Base-by-base conservation (phyloP, 2,888 invertebrate species). In the Drosophila maculinotata region DNA sequence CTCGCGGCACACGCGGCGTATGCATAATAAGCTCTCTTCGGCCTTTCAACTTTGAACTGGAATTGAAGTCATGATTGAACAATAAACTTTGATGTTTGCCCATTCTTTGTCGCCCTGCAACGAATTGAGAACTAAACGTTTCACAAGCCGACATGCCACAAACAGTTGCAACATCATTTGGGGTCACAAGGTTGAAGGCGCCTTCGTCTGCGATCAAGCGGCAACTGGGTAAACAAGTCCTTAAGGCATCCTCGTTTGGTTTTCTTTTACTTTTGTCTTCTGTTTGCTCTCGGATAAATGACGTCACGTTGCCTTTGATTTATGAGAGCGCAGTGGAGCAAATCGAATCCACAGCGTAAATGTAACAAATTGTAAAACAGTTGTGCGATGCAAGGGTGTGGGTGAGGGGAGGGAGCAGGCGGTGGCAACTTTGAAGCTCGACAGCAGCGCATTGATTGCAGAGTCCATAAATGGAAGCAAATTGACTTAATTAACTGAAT, bases 271-370 rank as follows among this genome's bases (percentile, higher is more conserved):
- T 15, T 26, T 33, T 33, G 20, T 15, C 7, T 31, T 41, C 9
- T 20, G 33, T 28, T 59, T 48, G 47, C 20, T 38, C 35, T 54
- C 45, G 23, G 2, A 17, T 38, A 65, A 65, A 56, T 83, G 77
- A 67, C 79, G 68, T 71, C 65, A 87, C 64, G 48, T 42, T 39
- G 62, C 20, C 65, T 67, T 65, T 84, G 82, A 87, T 81, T 87
- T 79, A 79, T 87, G 59, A 51, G n/a, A 15, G 39, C 31, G 35
- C 52, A 76, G 66, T 66, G 42, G 58, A 64, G 51, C 63, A 44
- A 64, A 56, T 38, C 53, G 48, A 42, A 69, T 49, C 38, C 38
- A 15, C n/a, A 57, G 44, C 69, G 45, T 28, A 60, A 52, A 54
- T 62, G 42, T 30, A 20, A 63, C 57, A 71, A 71, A 70, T 69